Base-by-base conservation (phyloP, 2,113 vertebrate genomes). In the Ammodytes dubius region DNA sequence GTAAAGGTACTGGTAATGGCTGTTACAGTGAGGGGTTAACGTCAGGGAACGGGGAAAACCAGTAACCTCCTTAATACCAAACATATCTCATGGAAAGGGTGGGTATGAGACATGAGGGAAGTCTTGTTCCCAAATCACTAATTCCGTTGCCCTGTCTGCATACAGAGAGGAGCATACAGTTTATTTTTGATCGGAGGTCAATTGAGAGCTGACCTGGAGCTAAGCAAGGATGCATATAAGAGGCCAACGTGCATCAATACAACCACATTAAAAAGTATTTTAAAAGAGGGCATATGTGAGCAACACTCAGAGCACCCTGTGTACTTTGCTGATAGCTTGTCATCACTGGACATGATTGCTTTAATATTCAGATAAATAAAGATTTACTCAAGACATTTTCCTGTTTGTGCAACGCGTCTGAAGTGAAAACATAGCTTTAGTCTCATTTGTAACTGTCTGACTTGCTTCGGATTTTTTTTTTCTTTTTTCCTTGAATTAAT, bases 401-500 rank as follows among this genome's bases (percentile, higher is more conserved):
- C 35, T 45, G 40, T 68, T 52, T 78, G 13, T 39, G 12, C 35
- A 3, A 56, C 5, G 15, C 54, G 19, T 45, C 57, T 59, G n/a
- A 65, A 65, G 50, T 47, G n/a, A 40, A 75, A 65, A 58, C n/a
- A 35, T 6, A 39, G 45, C 39, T 53, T 60, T 11, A 53, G 46
- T 27, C 14, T 27, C 53, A n/a, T 50, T 53, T 45, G 15, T 46
- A 15, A 13, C 11, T 39, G 49, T 47, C 19, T 46, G 9, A 70
- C 10, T 52, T 37, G 13, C 2, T 4, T 12, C 73, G 46, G 5
- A 8, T 40, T 82, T 74, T 74, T 8, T 14, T 15, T 46, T 19
- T 35, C 5, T 10, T 64, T 70, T 71, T 77, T 42, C 2, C 1
- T 50, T 67, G 17, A 79, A 67, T n/a, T 7, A 56, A 80, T 85